A percentile compares a stretch with the other conserved stretches of the same genome.
phyloP scores from a whole-genome alignment of 1,140 invertebrate species.

The Lucilia sericata region DNA sequence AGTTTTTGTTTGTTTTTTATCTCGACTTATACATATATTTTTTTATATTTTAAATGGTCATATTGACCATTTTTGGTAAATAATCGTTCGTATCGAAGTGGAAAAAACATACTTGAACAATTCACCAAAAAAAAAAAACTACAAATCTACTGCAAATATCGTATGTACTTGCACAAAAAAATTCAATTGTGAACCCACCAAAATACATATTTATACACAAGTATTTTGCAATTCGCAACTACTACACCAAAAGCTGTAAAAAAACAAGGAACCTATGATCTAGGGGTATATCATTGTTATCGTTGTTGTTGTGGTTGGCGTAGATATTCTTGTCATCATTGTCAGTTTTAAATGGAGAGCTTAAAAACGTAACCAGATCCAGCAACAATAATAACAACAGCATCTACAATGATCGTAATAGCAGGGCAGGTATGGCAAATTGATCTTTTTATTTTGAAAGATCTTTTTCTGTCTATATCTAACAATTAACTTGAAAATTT shows the following conservation, averaged over 20 bases:
- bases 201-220: neutral
- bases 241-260: neutral
- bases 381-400: constrained; percentile 10
- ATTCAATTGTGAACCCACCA: neutral
- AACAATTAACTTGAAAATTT: too few species aligned
- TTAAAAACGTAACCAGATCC: neutral
- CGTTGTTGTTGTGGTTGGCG: constrained; percentile 19
- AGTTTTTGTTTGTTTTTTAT: constrained; percentile 13
- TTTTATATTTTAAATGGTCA: constrained; percentile 26
- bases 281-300: constrained; percentile 30
- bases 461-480: too few species aligned
- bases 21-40: neutral
- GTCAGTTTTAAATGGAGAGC: constrained; percentile 41
- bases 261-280: constrained; percentile 2
- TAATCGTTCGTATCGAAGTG: constrained; percentile 31
- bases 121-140: neutral
- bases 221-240: constrained; percentile 3
- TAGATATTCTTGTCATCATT: constrained; percentile 41
- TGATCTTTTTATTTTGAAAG: too few species aligned
- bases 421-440: too few species aligned
- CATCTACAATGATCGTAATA: too few species aligned
- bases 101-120: neutral
- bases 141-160: neutral
- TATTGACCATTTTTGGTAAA: constrained; percentile 41
- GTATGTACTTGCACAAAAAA: neutral